Conservation (phyloP, 2,888 invertebrate genomes). For the Fragum whitleyi region DNA sequence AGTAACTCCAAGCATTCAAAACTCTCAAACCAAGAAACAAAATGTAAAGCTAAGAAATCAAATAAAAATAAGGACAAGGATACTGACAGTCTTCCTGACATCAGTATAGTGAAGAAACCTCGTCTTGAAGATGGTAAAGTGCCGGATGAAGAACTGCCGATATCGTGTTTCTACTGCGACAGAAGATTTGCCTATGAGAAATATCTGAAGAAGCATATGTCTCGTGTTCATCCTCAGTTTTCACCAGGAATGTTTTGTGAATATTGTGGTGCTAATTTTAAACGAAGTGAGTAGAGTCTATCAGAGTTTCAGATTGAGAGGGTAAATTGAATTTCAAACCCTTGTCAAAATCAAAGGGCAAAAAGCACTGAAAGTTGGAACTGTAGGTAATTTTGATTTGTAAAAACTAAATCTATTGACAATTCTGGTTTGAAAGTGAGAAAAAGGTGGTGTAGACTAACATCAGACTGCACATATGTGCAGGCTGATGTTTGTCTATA, state of each 20-base stretch:
- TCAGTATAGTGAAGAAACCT: background rate
- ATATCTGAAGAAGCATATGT: constrained; percentile 58
- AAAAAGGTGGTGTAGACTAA: no score
- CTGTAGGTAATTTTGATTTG: no score
- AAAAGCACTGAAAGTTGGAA: no score
- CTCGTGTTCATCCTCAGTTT: constrained; percentile 51
- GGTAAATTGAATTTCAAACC: no score
- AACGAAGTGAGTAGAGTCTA: constrained; percentile 43
- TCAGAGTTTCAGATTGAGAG: no score
- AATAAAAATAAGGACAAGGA: background rate
- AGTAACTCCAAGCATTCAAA: background rate
- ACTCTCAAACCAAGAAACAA: background rate
- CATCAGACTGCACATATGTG: no score
- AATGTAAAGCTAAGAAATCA: background rate
- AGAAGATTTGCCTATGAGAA: constrained; percentile 58
- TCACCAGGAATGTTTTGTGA: constrained; percentile 57
- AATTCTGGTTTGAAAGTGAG: no score
- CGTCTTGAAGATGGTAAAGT: constrained; percentile 56
- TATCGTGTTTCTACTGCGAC: constrained; percentile 52
- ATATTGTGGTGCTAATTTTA: constrained; percentile 57
- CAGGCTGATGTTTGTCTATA: no score
- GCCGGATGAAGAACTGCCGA: constrained; percentile 44
- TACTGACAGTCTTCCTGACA: background rate
- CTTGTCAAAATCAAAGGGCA: no score
- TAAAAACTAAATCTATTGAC: no score